Base-by-base conservation (phyloP, 2,797 vertebrate species). In the Lophius americanus region DNA sequence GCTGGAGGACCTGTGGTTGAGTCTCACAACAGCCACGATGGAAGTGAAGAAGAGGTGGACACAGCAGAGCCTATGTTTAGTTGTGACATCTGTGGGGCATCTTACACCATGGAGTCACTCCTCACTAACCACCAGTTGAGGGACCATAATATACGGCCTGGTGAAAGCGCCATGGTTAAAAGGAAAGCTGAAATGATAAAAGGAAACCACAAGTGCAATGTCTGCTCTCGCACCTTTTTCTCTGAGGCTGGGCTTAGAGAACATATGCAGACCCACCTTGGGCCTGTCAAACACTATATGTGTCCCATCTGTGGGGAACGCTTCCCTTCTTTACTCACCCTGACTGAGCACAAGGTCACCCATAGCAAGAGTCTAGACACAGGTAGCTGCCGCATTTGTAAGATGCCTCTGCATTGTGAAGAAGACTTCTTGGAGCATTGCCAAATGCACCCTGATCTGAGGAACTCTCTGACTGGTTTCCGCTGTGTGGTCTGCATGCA, bases 401-500 rank as follows among this genome's bases (percentile, higher is more conserved):
- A 98, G 94, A 96, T 98, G 96, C 98, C 98, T 2, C 94, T 99
- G 51, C 97, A 97, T 9, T 94, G 96, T 0, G 97, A 99, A 87
- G 98, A 99, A 84, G 98, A 99, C 85, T 99, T 99, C 89, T 92
- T 99, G 86, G 98, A 99, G 92, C 98, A 99, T 78, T 99, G 98
- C 92, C 98, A 99, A 88, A 96, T 98, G 97, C 98, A 99, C 88
- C 98, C 98, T 37, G 97, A 99, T 88, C 90, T 99, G 84, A 94
- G 98, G 86, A 99, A 99, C 89, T 99, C 98, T 43, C 94, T 99
- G 79, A 99, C 98, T 0, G 98, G 98, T 68, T 99, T 99, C 83
- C 97, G 98, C 74, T 99, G 98, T 32, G 97, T 99, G 57, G 98
- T 99, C 47, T 99, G 98, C 93, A 99, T 99, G 98, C 98, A 99